A percentile compares a stretch with the other conserved stretches of the same genome.
These are phyloP conservation scores for Coptotermes formosanus DNA, from an alignment of 1,140 invertebrate genomes.

Conservation along the genomic window DNA sequence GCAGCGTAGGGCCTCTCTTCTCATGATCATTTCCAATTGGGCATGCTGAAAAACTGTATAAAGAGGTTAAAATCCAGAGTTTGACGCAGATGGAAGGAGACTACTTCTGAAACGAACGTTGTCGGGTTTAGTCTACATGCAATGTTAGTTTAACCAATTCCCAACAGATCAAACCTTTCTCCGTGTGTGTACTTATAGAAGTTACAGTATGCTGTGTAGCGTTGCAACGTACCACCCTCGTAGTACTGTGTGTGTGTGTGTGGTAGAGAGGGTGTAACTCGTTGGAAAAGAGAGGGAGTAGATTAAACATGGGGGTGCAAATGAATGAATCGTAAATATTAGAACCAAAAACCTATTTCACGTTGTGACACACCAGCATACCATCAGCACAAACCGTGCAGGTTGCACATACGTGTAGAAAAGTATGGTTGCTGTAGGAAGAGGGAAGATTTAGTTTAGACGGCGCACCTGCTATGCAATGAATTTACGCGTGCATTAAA, in stretches of 20 bases:
- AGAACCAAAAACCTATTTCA: background rate
- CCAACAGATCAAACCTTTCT: background rate
- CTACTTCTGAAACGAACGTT: background rate
- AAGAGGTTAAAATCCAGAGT: background rate
- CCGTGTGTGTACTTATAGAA: background rate
- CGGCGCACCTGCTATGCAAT: background rate
- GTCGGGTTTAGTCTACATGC: background rate
- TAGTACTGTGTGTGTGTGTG: background rate
- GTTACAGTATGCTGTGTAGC: background rate
- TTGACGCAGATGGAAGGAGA: background rate
- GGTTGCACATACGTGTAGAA: background rate
- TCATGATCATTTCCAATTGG: background rate
- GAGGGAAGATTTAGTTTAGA: background rate
- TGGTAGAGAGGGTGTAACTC: background rate
- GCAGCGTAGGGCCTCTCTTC: background rate
- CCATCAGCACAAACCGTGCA: background rate
- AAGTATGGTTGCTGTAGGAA: background rate
- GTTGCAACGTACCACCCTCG: background rate
- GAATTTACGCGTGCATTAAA: background rate
- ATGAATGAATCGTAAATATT: constrained; percentile 17
- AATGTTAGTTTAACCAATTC: background rate
- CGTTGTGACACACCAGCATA: background rate
- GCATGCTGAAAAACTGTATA: background rate
- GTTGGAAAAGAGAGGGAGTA: background rate
- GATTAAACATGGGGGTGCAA: constrained; percentile 7